A percentile compares a stretch with the other conserved stretches of the same genome.
phyloP scores from a whole-genome alignment of 2,888 invertebrate genomes.

The Hirtodrosophila cameraria region DNA sequence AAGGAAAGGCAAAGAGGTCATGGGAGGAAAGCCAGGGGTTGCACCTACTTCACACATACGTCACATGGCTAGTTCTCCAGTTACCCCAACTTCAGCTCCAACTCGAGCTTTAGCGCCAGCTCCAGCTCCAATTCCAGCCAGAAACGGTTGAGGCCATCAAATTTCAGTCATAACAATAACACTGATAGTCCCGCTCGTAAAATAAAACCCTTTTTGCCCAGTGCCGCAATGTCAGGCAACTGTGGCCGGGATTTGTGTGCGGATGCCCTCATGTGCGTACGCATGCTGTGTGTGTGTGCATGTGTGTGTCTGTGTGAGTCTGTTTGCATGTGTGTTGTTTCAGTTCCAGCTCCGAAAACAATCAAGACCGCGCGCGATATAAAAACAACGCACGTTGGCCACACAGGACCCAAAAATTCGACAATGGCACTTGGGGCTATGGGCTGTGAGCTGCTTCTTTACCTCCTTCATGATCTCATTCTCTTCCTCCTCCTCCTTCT shows the following conservation, averaged over 20 bases:
- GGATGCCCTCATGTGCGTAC: conserved; percentile 16
- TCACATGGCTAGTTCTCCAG: conserved; percentile 45
- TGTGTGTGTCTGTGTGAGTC: background rate
- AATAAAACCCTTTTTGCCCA: conserved; percentile 69
- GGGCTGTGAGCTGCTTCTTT: background rate
- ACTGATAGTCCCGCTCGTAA: conserved; percentile 78
- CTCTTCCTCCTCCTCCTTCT: background rate
- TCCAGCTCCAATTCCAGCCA: conserved; percentile 33
- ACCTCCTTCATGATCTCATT: background rate
- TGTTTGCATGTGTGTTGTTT: conserved; percentile 37
- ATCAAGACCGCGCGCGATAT: conserved; percentile 69
- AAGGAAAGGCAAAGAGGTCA: conserved; percentile 20
- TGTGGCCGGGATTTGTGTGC: conserved; percentile 63
- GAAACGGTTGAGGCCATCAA: conserved; percentile 73
- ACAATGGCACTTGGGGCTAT: conserved; percentile 63
- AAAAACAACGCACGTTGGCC: conserved; percentile 31
- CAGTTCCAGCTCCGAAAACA: conserved; percentile 64
- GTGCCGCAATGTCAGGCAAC: conserved; percentile 34
- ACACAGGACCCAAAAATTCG: conserved; percentile 52
- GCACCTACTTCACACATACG: conserved; percentile 37
- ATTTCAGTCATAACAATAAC: conserved; percentile 78
- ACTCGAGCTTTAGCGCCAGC: background rate
- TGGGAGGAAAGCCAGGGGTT: conserved; percentile 16
- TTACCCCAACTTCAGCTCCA: background rate
- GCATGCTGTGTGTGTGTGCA: background rate